Conservation (phyloP, 2,888 invertebrate genomes). For the Andricus curvator region DNA sequence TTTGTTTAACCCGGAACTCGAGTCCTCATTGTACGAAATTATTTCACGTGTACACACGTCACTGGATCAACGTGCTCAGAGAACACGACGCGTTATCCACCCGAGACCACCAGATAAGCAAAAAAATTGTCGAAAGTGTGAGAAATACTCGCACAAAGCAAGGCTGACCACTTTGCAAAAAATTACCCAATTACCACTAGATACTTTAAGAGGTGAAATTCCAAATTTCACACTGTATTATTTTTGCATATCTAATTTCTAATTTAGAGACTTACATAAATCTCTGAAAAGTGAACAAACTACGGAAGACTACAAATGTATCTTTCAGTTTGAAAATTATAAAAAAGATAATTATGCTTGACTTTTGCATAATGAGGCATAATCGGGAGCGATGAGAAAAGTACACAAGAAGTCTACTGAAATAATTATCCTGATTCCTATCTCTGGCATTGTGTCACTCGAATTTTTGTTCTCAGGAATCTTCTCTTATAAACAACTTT, state of each 20-base stretch:
- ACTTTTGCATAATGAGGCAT: slow-evolving; percentile 51
- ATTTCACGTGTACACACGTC: slow-evolving; percentile 36
- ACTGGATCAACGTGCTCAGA: slow-evolving; percentile 33
- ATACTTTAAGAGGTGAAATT: not conserved
- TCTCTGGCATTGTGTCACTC: slow-evolving; percentile 31
- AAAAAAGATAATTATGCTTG: slow-evolving; percentile 58
- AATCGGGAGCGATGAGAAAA: slow-evolving; percentile 35
- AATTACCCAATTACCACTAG: not conserved
- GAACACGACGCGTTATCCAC: slow-evolving; percentile 28
- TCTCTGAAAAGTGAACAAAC: not conserved
- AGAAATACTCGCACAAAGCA: slow-evolving; percentile 18
- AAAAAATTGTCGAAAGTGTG: slow-evolving; percentile 44
- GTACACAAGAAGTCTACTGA: slow-evolving; percentile 29
- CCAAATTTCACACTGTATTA: not conserved
- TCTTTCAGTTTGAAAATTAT: not conserved
- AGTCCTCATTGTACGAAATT: slow-evolving; percentile 50
- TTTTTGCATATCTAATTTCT: not conserved
- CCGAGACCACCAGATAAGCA: slow-evolving; percentile 21
- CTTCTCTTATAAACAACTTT: not conserved
- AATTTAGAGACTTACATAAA: not conserved
- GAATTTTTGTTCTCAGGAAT: not conserved
- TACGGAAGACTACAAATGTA: not conserved
- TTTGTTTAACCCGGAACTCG: slow-evolving; percentile 59
- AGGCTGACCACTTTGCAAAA: slow-evolving; percentile 4
- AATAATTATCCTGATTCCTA: slow-evolving; percentile 38